phyloP scores from a whole-genome alignment of 2,797 vertebrate genomes.

The Cephalopachus bancanus region DNA sequence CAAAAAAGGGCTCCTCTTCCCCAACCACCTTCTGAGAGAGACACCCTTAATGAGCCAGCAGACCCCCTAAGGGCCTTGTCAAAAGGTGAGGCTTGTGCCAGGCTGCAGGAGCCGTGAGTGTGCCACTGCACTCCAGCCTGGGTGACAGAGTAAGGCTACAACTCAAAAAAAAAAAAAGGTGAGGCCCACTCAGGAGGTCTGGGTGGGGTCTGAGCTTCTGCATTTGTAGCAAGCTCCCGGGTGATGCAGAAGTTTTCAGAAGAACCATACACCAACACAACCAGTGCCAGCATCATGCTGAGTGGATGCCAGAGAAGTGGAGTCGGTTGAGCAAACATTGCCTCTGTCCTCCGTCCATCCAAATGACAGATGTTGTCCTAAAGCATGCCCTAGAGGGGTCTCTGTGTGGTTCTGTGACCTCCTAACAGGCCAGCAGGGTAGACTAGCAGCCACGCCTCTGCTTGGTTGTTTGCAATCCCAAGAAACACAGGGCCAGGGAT shows the following conservation, averaged over 20 bases:
- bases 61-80: background rate
- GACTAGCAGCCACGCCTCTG: background rate
- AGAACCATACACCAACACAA: too few species aligned
- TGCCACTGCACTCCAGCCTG: too few species aligned
- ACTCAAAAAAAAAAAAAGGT: too few species aligned
- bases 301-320: fast-evolving
- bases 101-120: too few species aligned
- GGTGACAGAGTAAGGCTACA: too few species aligned
- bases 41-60: too few species aligned
- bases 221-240: too few species aligned
- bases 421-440: fast-evolving
- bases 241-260: fast-evolving
- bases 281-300: too few species aligned
- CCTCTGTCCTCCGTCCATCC: background rate
- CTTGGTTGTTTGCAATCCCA: background rate
- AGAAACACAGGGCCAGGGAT: background rate
- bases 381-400: fast-evolving
- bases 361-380: background rate
- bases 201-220: too few species aligned
- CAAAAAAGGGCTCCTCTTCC: background rate
- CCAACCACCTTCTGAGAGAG: fast-evolving
- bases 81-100: background rate
- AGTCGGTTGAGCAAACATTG: background rate
- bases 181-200: too few species aligned
- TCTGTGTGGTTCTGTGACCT: background rate